Percentiles rank a stretch among this genome's conserved stretches.
These are phyloP conservation scores for Laothoe populi DNA, from an alignment of 2,888 invertebrate species.

Conservation along the genomic window DNA sequence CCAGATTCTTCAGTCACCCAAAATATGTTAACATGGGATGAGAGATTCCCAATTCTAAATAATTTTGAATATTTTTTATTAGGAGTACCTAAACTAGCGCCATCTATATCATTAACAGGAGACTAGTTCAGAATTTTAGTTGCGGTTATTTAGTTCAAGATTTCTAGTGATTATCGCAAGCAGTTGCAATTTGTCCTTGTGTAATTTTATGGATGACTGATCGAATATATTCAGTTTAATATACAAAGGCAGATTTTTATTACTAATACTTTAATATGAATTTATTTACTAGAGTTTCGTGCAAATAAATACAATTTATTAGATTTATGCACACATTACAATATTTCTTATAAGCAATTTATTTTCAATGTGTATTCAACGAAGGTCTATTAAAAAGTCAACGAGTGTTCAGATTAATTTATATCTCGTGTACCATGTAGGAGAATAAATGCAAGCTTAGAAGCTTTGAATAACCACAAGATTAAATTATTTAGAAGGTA, in stretches of 20 bases:
- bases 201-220: too few relatives aligned
- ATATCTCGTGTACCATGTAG: constrained; percentile 50
- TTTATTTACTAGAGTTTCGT: neutral
- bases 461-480: constrained; percentile 38
- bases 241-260: too few relatives aligned
- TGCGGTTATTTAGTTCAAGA: neutral
- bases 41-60: too few relatives aligned
- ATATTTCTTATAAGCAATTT: constrained; percentile 2
- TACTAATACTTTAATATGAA: neutral
- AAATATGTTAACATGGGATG: too few relatives aligned
- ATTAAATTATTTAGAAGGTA: constrained; percentile 16
- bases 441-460: constrained; percentile 59
- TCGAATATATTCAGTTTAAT: too few relatives aligned
- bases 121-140: neutral
- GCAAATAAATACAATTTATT: neutral
- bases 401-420: constrained; percentile 53
- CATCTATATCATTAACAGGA: neutral
- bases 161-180: too few relatives aligned
- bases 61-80: neutral
- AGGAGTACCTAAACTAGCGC: neutral
- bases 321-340: neutral
- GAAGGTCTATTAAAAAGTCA: constrained; percentile 49
- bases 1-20: too few relatives aligned
- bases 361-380: constrained; percentile 34
- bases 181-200: neutral